These are phyloP conservation scores for Myotis davidii DNA, from an alignment of 2,113 vertebrate genomes.

Conservation along the genomic window DNA sequence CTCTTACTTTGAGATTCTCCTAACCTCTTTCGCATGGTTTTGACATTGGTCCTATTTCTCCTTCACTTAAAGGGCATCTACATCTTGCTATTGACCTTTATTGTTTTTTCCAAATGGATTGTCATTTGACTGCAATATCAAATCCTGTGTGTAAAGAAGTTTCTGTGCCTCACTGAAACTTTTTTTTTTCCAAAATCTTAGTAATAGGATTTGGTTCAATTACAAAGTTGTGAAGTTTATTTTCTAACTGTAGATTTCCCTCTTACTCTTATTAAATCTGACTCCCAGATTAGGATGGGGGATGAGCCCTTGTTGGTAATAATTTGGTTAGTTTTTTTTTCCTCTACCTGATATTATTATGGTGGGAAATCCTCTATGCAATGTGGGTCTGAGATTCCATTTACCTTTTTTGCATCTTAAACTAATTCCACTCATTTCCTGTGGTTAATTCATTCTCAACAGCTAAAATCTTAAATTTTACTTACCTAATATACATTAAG, in stretches of 20 bases:
- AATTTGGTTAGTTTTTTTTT: not conserved
- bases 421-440: not conserved
- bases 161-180: not conserved
- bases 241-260: not conserved
- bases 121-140: not conserved
- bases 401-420: not conserved
- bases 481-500: not conserved
- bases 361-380: not conserved
- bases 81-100: not conserved
- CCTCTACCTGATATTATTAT: not conserved
- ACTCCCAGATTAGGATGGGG: not conserved
- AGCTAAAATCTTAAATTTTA: not conserved
- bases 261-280: not conserved
- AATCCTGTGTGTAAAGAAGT: not conserved
- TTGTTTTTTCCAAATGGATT: not conserved
- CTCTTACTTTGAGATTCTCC: not conserved
- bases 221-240: not conserved
- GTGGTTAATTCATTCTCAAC: not conserved
- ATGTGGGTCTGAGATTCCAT: not conserved
- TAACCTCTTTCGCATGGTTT: not conserved
- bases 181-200: conserved; percentile 3
- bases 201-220: not conserved
- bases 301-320: not conserved
- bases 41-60: not conserved
- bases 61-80: not conserved